phyloP scores from a whole-genome alignment of 2,797 vertebrate genomes.

The Leptodactylus fallax region DNA sequence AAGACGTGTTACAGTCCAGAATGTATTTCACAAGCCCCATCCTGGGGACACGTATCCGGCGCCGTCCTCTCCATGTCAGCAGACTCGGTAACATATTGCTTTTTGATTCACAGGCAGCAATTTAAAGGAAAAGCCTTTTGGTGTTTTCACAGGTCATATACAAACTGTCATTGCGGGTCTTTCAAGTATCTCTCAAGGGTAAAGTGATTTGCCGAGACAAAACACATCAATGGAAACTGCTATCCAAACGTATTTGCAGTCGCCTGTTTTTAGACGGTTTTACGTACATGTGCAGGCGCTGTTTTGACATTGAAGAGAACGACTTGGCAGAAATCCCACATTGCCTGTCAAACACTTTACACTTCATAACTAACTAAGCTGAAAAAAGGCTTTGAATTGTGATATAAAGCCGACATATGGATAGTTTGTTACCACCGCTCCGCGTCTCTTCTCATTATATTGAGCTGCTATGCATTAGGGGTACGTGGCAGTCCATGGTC shows the following conservation, averaged over 20 bases:
- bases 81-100: slow-evolving; percentile 19
- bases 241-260: slow-evolving; percentile 41
- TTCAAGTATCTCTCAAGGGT: slow-evolving; percentile 60
- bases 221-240: slow-evolving; percentile 60
- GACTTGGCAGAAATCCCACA: slow-evolving; percentile 60
- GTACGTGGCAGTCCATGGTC: not conserved
- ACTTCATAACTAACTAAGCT: slow-evolving; percentile 66
- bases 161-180: slow-evolving; percentile 46
- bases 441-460: not conserved
- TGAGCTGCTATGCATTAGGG: not conserved
- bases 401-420: slow-evolving; percentile 65
- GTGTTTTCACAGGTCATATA: slow-evolving; percentile 56
- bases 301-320: slow-evolving; percentile 58
- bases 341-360: slow-evolving; percentile 66
- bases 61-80: slow-evolving; percentile 10
- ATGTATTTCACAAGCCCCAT: not conserved
- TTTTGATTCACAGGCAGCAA: slow-evolving; percentile 47
- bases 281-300: slow-evolving; percentile 38
- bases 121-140: slow-evolving; percentile 56
- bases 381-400: slow-evolving; percentile 68
- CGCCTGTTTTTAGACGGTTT: slow-evolving; percentile 31
- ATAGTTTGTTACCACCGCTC: not conserved
- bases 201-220: slow-evolving; percentile 60
- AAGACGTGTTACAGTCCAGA: not conserved
- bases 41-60: not conserved